Conservation (phyloP, 2,113 vertebrate species). For the Grallaria varia region DNA sequence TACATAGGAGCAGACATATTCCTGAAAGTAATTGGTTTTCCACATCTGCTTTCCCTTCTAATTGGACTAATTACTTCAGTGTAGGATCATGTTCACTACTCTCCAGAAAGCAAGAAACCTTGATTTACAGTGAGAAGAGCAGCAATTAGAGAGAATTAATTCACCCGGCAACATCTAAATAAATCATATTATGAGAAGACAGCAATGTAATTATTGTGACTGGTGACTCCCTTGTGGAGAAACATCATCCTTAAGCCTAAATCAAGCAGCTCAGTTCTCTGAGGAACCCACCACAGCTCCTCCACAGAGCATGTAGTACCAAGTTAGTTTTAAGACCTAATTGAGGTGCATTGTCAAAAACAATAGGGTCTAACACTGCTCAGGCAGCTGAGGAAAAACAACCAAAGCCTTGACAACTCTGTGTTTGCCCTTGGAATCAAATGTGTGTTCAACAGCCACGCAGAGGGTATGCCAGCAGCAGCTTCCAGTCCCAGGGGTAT, state of each 20-base stretch:
- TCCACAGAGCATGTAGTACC: constrained; percentile 8
- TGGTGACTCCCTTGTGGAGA: constrained; percentile 73
- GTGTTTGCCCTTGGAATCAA: constrained; percentile 1
- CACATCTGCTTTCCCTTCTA: constrained; percentile 82
- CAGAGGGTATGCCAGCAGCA: not conserved
- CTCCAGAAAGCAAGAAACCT: constrained; percentile 77
- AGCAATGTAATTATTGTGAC: constrained; percentile 82
- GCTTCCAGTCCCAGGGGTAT: not conserved
- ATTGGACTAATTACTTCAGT: constrained; percentile 81
- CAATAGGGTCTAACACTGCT: constrained; percentile 43
- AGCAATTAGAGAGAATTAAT: constrained; percentile 84
- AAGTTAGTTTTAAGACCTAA: constrained; percentile 52
- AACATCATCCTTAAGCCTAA: constrained; percentile 69
- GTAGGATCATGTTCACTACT: constrained; percentile 77
- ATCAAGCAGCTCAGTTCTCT: constrained; percentile 38
- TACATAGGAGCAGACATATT: constrained; percentile 68
- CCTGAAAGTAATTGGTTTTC: constrained; percentile 82
- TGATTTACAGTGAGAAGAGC: constrained; percentile 80
- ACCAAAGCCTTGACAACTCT: not conserved
- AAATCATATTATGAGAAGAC: constrained; percentile 81
- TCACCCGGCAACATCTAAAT: constrained; percentile 82
- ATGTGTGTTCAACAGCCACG: not conserved
- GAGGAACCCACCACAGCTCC: not conserved
- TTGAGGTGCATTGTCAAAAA: constrained; percentile 59
- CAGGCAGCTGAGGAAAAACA: not conserved